Base-by-base conservation (phyloP, 2,797 vertebrate species). In the Percopsis omiscomaycus region DNA sequence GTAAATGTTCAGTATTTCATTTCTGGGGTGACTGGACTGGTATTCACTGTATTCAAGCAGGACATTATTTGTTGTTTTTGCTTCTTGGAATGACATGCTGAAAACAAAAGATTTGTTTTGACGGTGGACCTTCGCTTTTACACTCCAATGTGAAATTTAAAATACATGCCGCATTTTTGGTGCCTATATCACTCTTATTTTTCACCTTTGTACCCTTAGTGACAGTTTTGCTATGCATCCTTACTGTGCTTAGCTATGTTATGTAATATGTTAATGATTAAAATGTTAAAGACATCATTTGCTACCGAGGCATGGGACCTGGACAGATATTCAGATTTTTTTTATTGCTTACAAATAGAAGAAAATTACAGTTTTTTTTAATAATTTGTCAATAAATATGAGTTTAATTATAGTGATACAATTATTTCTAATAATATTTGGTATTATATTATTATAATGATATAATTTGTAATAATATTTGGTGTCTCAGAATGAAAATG, bases 201-300 rank as follows among this genome's bases (percentile, higher is more conserved):
- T 55, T 3, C 42, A 61, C 32, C 29, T 27, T 30, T 5, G n/a
- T 53, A 50, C 28, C 32, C 12, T 32, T 5, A 50, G 14, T 15
- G 44, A 37, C 42, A 44, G 51, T 60, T 71, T 56, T 61, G 69
- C 63, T 57, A 28, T 49, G 61, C 30, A 29, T 63, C 37, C 47
- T 66, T 30, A 45, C 15, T 59, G 37, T 59, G 57, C 59, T 55
- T 16, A 45, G 11, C 15, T 71, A n/a, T 12, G 64, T 46, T 54
- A 32, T 22, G 22, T 16, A 49, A 16, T 14, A 29, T 59, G 29
- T 55, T 3, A 56, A 47, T 57, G 44, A 61, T 54, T 52, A 55
- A 59, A 42, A 55, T 47, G 28, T 47, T 61, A 16, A 56, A 42
- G 3, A 53, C 32, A n/a, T 52, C 29, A 29, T 71, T 67, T 69